Evolutionary conservation across 1,140 invertebrate genomes (phyloP).

Genomic region (Drosophila quadrilineata): DNA sequence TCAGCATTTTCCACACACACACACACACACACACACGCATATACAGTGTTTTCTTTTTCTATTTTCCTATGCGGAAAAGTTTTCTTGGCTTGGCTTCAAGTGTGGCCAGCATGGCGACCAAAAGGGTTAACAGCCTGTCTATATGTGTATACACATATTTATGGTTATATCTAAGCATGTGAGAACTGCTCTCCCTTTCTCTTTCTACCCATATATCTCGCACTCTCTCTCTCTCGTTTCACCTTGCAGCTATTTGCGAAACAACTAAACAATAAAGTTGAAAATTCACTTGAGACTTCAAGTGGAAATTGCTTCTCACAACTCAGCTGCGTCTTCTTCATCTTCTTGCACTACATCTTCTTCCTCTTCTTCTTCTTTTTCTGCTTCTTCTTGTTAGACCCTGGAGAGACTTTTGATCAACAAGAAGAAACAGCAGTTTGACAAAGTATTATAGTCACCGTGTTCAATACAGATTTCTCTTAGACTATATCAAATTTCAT

Average conservation of each 20-base stretch:
- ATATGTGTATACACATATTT: conserved; percentile 25
- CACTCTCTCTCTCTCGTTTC: no score
- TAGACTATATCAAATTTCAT: conserved; percentile 20
- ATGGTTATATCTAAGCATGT: conserved; percentile 48
- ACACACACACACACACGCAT: no score
- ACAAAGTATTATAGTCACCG: conserved; percentile 28
- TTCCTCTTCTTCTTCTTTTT: background rate
- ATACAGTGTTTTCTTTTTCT: background rate
- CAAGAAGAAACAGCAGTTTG: conserved; percentile 24
- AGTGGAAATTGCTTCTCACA: conserved; percentile 44
- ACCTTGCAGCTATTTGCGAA: conserved; percentile 35
- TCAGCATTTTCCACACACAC: conserved; percentile 64
- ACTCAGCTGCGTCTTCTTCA: background rate
- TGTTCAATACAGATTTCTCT: conserved; percentile 36
- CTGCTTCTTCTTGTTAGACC: background rate
- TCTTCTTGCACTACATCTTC: conserved; percentile 31
- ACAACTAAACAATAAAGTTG: conserved; percentile 70
- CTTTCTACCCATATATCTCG: no score
- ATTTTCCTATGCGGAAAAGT: conserved; percentile 39
- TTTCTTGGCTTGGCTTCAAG: conserved; percentile 63
- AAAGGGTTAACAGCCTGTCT: conserved; percentile 2
- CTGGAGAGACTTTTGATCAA: conserved; percentile 26
- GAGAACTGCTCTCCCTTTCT: conserved; percentile 7
- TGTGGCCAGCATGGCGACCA: conserved; percentile 37
- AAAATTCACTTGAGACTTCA: conserved; percentile 49